These are phyloP conservation scores for Syrista parreyssii DNA, from an alignment of 2,888 invertebrate species.

Conservation along the genomic window DNA sequence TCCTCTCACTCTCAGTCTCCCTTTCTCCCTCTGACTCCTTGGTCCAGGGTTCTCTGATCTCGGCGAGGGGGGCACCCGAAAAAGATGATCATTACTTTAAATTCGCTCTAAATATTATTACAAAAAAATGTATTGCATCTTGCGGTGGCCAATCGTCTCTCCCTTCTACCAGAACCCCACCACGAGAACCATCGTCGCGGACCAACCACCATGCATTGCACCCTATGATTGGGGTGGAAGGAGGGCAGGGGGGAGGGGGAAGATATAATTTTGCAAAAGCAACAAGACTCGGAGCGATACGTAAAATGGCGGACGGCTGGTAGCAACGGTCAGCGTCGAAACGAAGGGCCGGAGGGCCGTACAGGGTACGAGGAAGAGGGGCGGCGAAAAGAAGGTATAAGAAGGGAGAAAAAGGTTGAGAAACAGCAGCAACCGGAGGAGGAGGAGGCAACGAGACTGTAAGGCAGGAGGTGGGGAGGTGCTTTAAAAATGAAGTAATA, in stretches of 20 bases:
- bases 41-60: constrained; percentile 4
- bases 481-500: constrained; percentile 54
- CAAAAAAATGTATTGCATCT: constrained; percentile 52
- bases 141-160: constrained; percentile 37
- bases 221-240: constrained; percentile 21
- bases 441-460: background rate
- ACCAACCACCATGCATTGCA: constrained; percentile 9
- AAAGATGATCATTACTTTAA: constrained; percentile 51
- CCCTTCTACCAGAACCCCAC: constrained; percentile 13
- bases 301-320: constrained; percentile 40
- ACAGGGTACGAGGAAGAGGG: background rate
- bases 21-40: constrained; percentile 7
- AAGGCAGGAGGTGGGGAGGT: constrained; percentile 28
- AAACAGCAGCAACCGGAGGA: too few relatives aligned
- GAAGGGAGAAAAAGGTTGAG: too few relatives aligned
- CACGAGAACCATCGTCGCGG: constrained; percentile 5
- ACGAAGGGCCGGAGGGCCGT: constrained; percentile 6
- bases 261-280: constrained; percentile 38
- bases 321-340: constrained; percentile 18
- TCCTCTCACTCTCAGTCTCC: constrained; percentile 23
- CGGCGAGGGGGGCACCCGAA: constrained; percentile 30
- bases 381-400: too few relatives aligned
- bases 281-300: constrained; percentile 19
- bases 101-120: constrained; percentile 53
- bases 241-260: constrained; percentile 22